A percentile compares a stretch with the other conserved stretches of the same genome.
Evolutionary conservation across 2,888 invertebrate genomes (phyloP).

Genomic region (Perizoma affinitatum): DNA sequence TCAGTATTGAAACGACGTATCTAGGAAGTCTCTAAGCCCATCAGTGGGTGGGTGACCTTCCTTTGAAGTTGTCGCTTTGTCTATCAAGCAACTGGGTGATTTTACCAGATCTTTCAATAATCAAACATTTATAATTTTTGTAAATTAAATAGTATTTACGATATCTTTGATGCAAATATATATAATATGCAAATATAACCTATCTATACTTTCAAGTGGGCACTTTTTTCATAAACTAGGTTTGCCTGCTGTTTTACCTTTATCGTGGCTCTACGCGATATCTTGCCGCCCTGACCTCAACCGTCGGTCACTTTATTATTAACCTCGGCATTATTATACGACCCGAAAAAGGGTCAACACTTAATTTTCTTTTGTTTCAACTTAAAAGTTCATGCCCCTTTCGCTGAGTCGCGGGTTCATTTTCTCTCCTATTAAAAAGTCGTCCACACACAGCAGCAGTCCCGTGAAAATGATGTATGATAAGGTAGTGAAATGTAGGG

Average conservation of each 20-base stretch:
- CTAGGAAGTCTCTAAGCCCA: too few relatives aligned
- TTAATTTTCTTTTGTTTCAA: conserved; percentile 24
- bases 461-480: too few relatives aligned
- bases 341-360: conserved; percentile 43
- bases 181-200: too few relatives aligned
- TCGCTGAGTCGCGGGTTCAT: neutral
- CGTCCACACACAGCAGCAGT: neutral
- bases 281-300: conserved; percentile 68
- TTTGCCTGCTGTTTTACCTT: conserved; percentile 62
- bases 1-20: too few relatives aligned
- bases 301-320: conserved; percentile 60
- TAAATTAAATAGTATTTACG: too few relatives aligned
- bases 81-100: too few relatives aligned
- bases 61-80: too few relatives aligned
- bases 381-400: conserved; percentile 7
- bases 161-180: too few relatives aligned
- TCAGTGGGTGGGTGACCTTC: too few relatives aligned
- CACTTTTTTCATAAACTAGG: conserved; percentile 45
- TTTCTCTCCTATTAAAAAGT: conserved; percentile 1
- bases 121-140: too few relatives aligned
- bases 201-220: too few relatives aligned
- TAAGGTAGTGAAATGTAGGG: conserved; percentile 48
- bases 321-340: conserved; percentile 52
- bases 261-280: conserved; percentile 68
- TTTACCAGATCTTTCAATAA: too few relatives aligned